Percentiles rank a stretch among this genome's conserved stretches.
Evolutionary conservation across 2,113 vertebrate species (phyloP).

Genomic region (Pygoscelis adeliae): DNA sequence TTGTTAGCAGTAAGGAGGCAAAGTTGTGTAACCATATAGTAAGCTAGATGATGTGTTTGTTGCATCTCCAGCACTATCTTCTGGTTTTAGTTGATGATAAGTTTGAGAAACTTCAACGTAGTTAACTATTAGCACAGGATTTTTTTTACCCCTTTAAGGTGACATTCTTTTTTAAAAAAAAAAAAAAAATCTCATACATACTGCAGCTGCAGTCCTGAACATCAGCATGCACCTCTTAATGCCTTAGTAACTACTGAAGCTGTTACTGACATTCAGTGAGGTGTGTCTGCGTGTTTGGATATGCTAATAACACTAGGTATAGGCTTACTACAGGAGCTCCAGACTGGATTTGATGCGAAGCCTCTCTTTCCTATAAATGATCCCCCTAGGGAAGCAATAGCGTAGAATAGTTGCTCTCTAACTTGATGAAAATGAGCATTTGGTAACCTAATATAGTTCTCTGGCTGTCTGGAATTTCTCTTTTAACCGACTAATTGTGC

Average conservation of each 20-base stretch:
- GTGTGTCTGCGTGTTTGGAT: neutral
- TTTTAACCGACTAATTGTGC: neutral
- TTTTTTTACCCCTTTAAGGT: neutral
- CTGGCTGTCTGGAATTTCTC: neutral
- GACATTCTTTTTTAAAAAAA: neutral
- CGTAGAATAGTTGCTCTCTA: neutral
- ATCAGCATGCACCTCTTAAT: neutral
- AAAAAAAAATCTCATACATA: fast-evolving
- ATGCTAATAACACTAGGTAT: neutral
- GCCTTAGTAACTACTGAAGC: neutral
- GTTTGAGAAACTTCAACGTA: neutral
- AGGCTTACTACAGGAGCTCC: neutral
- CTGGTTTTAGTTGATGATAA: neutral
- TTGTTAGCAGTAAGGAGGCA: neutral
- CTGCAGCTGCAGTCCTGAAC: neutral
- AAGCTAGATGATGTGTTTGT: neutral
- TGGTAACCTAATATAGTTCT: neutral
- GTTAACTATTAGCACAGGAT: neutral
- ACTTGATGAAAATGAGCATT: neutral
- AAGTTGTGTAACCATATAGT: neutral
- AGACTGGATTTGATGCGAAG: neutral
- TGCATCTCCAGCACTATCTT: neutral
- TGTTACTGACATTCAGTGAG: neutral
- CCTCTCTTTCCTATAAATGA: neutral
- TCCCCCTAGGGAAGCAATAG: neutral